A percentile compares a stretch with the other conserved stretches of the same genome.
Conservation (phyloP, 2,888 invertebrate species). For the Ormyrus labotus region DNA sequence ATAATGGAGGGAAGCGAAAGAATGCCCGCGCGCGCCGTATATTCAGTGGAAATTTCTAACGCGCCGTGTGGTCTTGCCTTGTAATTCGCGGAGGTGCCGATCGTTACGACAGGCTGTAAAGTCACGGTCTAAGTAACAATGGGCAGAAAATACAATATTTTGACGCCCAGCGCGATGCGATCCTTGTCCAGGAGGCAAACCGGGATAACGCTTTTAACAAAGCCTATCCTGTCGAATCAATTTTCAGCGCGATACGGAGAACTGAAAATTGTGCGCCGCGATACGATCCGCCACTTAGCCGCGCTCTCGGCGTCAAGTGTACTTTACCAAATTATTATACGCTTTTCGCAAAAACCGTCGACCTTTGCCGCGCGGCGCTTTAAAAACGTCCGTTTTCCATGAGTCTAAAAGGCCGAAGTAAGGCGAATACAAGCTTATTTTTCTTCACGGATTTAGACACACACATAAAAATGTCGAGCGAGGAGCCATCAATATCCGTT, state of each 20-base stretch:
- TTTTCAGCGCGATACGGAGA: constrained; percentile 37
- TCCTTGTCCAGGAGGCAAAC: constrained; percentile 11
- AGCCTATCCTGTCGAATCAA: constrained; percentile 55
- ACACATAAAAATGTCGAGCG: not conserved
- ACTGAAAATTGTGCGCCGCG: constrained; percentile 33
- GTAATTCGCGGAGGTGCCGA: constrained; percentile 31
- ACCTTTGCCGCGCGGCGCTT: too few relatives aligned
- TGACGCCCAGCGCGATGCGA: not conserved
- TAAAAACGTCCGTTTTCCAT: too few relatives aligned
- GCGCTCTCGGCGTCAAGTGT: not conserved
- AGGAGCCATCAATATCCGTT: constrained; percentile 42
- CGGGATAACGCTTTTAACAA: constrained; percentile 53
- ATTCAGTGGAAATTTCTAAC: constrained; percentile 28
- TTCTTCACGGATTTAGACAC: too few relatives aligned
- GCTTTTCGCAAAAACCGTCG: constrained; percentile 12
- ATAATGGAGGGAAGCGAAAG: constrained; percentile 5
- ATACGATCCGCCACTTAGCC: not conserved
- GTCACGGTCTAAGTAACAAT: constrained; percentile 35
- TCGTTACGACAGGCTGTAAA: constrained; percentile 20
- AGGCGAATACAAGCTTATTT: too few relatives aligned
- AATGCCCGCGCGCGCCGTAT: not conserved
- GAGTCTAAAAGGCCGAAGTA: too few relatives aligned
- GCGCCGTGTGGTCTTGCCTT: not conserved
- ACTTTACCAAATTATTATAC: constrained; percentile 13
- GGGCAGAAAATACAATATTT: constrained; percentile 41